Evolutionary conservation across 2,113 vertebrate species (phyloP).

Genomic region (Dicrurus megarhynchus): DNA sequence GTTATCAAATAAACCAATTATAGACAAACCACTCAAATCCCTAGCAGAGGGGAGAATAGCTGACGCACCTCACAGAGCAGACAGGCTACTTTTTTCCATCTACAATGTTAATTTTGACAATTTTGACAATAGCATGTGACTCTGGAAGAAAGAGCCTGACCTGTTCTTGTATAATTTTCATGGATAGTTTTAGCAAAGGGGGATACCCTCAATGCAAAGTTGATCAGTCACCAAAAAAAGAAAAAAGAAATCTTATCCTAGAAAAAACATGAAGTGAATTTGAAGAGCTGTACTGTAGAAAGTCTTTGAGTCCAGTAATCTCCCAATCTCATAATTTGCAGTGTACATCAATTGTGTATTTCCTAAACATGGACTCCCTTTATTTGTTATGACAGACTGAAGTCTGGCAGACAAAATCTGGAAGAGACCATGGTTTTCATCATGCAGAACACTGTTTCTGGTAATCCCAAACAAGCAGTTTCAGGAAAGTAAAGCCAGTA

Average conservation of each 20-base stretch:
- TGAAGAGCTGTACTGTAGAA: background rate
- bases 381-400: background rate
- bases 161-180: background rate
- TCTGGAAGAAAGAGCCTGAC: background rate
- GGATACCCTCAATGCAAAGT: background rate
- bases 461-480: background rate
- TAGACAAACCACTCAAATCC: background rate
- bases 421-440: background rate
- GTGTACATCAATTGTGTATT: background rate
- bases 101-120: background rate
- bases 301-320: background rate
- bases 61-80: background rate
- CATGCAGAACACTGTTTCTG: background rate
- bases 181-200: background rate
- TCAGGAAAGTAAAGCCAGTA: background rate
- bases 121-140: background rate
- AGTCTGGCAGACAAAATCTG: background rate
- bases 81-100: background rate
- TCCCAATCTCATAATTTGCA: background rate
- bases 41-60: background rate
- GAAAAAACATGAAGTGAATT: background rate
- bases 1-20: background rate
- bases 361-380: background rate
- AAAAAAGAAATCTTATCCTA: background rate
- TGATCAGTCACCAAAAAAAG: background rate